Base-by-base conservation (phyloP, 2,797 vertebrate genomes). In the Takifugu rubripes region DNA sequence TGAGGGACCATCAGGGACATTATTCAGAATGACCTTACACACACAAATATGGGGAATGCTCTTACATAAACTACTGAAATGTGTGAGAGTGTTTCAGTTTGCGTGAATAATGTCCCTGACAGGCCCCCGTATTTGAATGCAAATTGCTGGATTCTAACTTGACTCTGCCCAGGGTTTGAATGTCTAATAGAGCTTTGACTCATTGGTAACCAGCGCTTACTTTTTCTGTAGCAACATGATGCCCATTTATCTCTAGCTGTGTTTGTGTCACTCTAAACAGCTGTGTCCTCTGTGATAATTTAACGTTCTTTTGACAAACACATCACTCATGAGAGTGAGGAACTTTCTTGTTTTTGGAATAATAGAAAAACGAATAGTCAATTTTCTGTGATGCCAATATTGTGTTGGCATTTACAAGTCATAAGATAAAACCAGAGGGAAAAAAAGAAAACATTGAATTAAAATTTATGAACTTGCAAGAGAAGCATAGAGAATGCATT, bases 401-500 rank as follows among this genome's bases (percentile, higher is more conserved):
- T 52, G 6, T 45, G 46, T 51, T 75, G 48, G 49, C 59, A 48
- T 55, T 78, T 71, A 59, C 21, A 52, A 55, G 50, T 51, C 56
- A 66, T 33, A 10, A 9, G 2, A 46, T n/a, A 46, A 46, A 46
- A 46, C 16, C 16, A 21, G 3, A 44, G 14, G 7, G 11, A n/a
- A 5, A 21, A 43, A 33, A 59, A 48, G 64, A 50, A 74, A 58
- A 74, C 67, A 77, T 51, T 48, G 26, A 60, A 60, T 66, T 61
- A 52, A 70, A 61, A 82, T 74, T 6, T 24, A 74, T 72, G 59
- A 66, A 58, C 29, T 55, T 7, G 57, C 17, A n/a, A 6, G n/a
- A 9, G 6, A 21, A 49, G 52, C 53, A 56, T 44, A 31, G 26
- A 48, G 52, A 67, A 59, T 16, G 59, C 58, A 59, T 71, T 74